These are phyloP conservation scores for Cephus sareptanus DNA, from an alignment of 2,888 invertebrate species.

Conservation along the genomic window DNA sequence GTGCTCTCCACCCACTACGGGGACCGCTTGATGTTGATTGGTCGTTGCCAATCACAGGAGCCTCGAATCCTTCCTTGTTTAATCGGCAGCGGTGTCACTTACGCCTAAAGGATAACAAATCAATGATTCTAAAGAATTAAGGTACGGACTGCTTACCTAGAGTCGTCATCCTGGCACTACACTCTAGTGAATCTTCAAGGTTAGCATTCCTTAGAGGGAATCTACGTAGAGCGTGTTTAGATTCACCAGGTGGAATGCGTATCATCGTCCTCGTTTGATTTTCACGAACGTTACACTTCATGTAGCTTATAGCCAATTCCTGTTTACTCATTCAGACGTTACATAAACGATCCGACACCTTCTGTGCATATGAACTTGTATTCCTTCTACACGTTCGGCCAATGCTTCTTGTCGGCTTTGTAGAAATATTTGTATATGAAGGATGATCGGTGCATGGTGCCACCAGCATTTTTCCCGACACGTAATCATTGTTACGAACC, in stretches of 20 bases:
- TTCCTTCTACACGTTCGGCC: background rate
- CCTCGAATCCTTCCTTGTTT: background rate
- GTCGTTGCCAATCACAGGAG: background rate
- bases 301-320: conserved; percentile 20
- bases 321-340: conserved; percentile 31
- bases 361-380: conserved; percentile 14
- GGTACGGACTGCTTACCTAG: background rate
- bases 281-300: background rate
- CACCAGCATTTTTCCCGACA: background rate
- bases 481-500: background rate
- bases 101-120: background rate
- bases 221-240: background rate
- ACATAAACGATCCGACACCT: conserved; percentile 27
- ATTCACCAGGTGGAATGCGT: background rate
- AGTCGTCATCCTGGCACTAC: background rate
- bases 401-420: background rate
- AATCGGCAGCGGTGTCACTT: background rate
- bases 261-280: background rate
- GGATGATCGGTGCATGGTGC: background rate
- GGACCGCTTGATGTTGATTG: background rate
- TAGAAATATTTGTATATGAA: background rate
- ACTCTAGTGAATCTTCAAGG: background rate
- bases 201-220: background rate
- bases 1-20: conserved; percentile 33
- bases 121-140: background rate